Evolutionary conservation across 2,113 vertebrate species (phyloP).

Genomic region (Sturnira hondurensis): DNA sequence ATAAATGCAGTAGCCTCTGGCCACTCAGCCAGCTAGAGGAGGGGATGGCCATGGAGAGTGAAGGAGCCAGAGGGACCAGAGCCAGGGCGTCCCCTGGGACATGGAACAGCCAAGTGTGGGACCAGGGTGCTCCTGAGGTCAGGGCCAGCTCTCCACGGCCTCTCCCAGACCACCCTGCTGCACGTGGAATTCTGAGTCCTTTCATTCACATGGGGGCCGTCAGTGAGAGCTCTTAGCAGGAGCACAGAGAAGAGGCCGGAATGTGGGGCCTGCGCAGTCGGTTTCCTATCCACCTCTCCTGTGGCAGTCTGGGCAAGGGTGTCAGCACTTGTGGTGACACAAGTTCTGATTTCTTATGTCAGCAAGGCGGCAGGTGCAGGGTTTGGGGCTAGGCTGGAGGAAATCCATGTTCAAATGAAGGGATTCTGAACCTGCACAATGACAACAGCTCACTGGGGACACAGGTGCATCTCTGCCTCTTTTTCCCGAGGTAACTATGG

Average conservation of each 20-base stretch:
- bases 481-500: neutral
- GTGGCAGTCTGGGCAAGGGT: neutral
- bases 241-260: neutral
- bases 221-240: neutral
- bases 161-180: too few species aligned
- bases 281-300: neutral
- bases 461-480: neutral
- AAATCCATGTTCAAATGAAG: neutral
- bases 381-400: neutral
- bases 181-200: neutral
- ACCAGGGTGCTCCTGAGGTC: neutral
- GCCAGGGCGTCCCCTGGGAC: neutral
- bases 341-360: neutral
- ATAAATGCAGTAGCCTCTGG: neutral
- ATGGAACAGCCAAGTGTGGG: neutral
- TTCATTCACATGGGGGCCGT: neutral
- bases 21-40: neutral
- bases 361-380: neutral
- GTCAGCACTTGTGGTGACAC: neutral
- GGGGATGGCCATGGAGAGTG: neutral
- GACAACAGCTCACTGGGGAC: neutral
- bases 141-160: neutral
- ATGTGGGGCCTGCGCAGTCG: neutral
- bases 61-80: neutral
- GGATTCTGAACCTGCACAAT: fast-evolving